Conservation (phyloP, 2,113 vertebrate genomes). For the Danio rerio region GRCz12tu NC_133178.1:13481001-13481500, state of each 20-base stretch:
- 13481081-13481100: conserved; percentile 9
- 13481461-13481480: conserved; percentile 46
- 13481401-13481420: conserved; percentile 31
- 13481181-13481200: conserved; percentile 48
- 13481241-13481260: conserved; percentile 60
- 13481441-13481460: conserved; percentile 28
- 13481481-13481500: conserved; percentile 29
- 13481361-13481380: conserved; percentile 16
- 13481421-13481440: conserved; percentile 33
- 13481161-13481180: conserved; percentile 43
- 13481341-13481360: conserved; percentile 40
- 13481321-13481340: conserved; percentile 43
- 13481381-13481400: conserved; percentile 24
- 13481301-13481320: conserved; percentile 33
- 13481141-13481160: conserved; percentile 49
- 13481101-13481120: conserved; percentile 16
- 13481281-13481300: conserved; percentile 8
- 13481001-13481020: conserved; percentile 22
- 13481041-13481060: conserved; percentile 36
- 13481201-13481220: conserved; percentile 59
- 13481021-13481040: conserved; percentile 27
- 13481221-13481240: conserved; percentile 65
- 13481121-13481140: not conserved
- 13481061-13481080: conserved; percentile 38
- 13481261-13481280: conserved; percentile 53